Percentiles rank a stretch among this genome's conserved stretches.
Conservation (phyloP, 2,113 vertebrate genomes). For the Nerophis ophidion region DNA sequence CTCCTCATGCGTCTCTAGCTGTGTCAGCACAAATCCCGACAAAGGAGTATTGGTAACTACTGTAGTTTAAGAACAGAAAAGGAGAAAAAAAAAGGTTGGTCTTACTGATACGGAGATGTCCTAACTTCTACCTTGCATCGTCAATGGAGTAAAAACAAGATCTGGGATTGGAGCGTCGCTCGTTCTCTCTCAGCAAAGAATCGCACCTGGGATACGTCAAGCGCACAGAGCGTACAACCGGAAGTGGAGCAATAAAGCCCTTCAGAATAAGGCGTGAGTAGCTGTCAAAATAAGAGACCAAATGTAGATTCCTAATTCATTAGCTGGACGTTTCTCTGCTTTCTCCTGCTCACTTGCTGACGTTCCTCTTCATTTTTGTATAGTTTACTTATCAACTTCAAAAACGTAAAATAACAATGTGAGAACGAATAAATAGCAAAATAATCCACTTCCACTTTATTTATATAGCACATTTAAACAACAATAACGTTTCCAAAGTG, state of each 20-base stretch:
- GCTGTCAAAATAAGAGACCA: neutral
- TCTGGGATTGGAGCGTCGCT: neutral
- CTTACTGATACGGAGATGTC: constrained; percentile 31
- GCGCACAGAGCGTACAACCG: neutral
- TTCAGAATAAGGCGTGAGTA: constrained; percentile 17
- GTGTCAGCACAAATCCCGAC: neutral
- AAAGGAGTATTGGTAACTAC: neutral
- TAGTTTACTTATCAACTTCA: too few species aligned
- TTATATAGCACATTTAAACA: too few species aligned
- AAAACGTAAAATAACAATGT: too few species aligned
- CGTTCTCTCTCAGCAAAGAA: neutral
- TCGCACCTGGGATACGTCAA: constrained; percentile 5
- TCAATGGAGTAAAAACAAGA: neutral
- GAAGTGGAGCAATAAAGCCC: constrained; percentile 2
- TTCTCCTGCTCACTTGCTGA: too few species aligned
- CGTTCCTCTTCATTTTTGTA: too few species aligned
- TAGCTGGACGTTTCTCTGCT: too few species aligned
- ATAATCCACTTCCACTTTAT: too few species aligned
- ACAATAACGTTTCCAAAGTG: too few species aligned
- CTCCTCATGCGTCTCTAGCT: neutral
- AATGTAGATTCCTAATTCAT: too few species aligned
- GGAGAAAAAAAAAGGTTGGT: neutral
- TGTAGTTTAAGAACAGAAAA: neutral
- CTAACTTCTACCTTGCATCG: neutral
- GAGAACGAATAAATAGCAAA: too few species aligned